These are phyloP conservation scores for Pseudanteris insignis DNA, from an alignment of 2,888 invertebrate species.

Conservation along the genomic window DNA sequence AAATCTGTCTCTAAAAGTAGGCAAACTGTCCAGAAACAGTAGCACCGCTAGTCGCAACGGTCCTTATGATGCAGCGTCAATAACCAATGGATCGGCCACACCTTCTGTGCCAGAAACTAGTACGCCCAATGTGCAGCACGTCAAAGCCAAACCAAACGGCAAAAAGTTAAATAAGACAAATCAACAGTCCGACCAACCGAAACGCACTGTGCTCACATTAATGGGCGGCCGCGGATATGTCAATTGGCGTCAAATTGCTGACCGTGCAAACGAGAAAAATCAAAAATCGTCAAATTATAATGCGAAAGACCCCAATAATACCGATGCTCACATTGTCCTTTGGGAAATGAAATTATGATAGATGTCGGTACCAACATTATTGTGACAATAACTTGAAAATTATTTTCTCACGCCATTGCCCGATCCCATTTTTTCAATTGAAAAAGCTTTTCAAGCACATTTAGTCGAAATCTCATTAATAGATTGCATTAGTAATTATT, in stretches of 20 bases:
- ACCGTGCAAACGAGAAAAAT: conserved; percentile 65
- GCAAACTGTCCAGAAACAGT: conserved; percentile 78
- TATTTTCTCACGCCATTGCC: no score
- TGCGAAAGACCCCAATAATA: conserved; percentile 77
- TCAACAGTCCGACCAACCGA: conserved; percentile 69
- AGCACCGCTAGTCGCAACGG: conserved; percentile 78
- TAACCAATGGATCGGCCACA: conserved; percentile 34
- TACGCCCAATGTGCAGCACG: conserved; percentile 38
- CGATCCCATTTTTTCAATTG: conserved; percentile 12
- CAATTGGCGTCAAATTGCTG: conserved; percentile 79
- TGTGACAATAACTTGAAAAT: conserved; percentile 31
- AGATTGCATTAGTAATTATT: no score
- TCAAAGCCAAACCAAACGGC: conserved; percentile 54
- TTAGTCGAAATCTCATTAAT: background rate
- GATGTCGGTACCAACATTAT: conserved; percentile 13
- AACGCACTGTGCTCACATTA: conserved; percentile 81
- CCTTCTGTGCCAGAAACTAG: conserved; percentile 48
- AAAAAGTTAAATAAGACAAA: conserved; percentile 60
- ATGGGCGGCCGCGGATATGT: conserved; percentile 91
- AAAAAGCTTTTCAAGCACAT: background rate
- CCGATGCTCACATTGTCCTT: conserved; percentile 87
- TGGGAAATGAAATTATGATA: conserved; percentile 87
- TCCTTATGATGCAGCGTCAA: conserved; percentile 61
- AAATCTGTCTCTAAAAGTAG: conserved; percentile 75
- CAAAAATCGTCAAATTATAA: conserved; percentile 56